Base-by-base conservation (phyloP, 2,888 invertebrate species). In the Heliconius charithonia region DNA sequence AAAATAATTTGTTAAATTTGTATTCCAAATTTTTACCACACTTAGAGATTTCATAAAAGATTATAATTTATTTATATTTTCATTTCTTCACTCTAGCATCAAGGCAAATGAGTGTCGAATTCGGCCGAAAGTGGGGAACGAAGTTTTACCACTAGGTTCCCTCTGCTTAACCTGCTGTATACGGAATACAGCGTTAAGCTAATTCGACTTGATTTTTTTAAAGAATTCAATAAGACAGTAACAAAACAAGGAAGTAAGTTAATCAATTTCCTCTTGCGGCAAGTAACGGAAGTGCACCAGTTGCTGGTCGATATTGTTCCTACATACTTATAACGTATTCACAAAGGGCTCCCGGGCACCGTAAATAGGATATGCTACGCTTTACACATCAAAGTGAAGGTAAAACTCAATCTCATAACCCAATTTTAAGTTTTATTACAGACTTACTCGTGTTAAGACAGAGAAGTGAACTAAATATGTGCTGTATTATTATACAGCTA, bases 291-390 rank as follows among this genome's bases (percentile, higher is more conserved):
- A 41, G 4, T 41, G 41, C 67, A 67, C 12, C 67, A 67, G 67
- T 67, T 13, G 41, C 13, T 13, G 56, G 32, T 56, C 67, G 73
- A 73, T 77, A 74, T 59, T 67, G 29, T 41, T 37, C 9, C 37
- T 37, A 69, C 69, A 2, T 41, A 37, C 72, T 72, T 37, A 67
- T 74, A 78, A 62, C 29, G 29, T 25, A 77, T 77, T 77, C 73
- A 74, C 62, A 74, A 78, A 78, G 74, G 25, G 67, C n/a, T 45
- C 56, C 59, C 73, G 13, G 41, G 73, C 66, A 67, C 67, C 73
- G 74, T 25, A 56, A 73, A 78, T 69, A 74, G 66, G 56, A 67
- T 72, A 66, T 78, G 29, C 59, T n/a, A 10, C 67, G 59, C 59
- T 73, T 73, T 65, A 22, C 45, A 72, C 77, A 29, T 73, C 73